Evolutionary conservation across 1,140 invertebrate genomes (phyloP).

Genomic region (Marisa cornuarietis): DNA sequence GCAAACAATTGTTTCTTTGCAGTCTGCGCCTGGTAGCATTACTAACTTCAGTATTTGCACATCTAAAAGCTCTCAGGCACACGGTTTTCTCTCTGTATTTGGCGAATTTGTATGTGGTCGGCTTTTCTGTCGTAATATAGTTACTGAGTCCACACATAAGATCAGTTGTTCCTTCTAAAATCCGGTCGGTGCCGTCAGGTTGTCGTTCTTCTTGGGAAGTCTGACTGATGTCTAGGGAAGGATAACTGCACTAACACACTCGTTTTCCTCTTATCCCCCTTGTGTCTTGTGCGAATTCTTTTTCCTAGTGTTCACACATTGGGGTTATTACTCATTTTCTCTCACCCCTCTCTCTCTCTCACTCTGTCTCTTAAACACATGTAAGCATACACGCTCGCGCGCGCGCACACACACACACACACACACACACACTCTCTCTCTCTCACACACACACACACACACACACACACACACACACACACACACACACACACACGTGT

Average conservation of each 20-base stretch:
- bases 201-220: neutral
- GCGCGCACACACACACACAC: neutral
- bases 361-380: slow-evolving; percentile 1
- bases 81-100: too few relatives aligned
- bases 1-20: too few relatives aligned
- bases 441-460: slow-evolving; percentile 1
- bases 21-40: too few relatives aligned
- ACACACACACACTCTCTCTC: neutral
- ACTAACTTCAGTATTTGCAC: too few relatives aligned
- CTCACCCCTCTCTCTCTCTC: neutral
- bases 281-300: neutral
- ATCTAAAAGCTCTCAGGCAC: too few relatives aligned
- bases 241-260: neutral
- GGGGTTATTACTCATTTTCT: neutral
- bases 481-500: neutral
- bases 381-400: neutral
- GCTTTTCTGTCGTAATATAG: too few relatives aligned
- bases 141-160: neutral
- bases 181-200: neutral
- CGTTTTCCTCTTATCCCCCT: neutral
- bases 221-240: neutral
- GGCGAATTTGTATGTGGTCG: too few relatives aligned
- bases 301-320: neutral
- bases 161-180: slow-evolving; percentile 1
- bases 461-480: slow-evolving; percentile 11